Evolutionary conservation across 2,888 invertebrate species (phyloP).

Genomic region (Cephus runcator): DNA sequence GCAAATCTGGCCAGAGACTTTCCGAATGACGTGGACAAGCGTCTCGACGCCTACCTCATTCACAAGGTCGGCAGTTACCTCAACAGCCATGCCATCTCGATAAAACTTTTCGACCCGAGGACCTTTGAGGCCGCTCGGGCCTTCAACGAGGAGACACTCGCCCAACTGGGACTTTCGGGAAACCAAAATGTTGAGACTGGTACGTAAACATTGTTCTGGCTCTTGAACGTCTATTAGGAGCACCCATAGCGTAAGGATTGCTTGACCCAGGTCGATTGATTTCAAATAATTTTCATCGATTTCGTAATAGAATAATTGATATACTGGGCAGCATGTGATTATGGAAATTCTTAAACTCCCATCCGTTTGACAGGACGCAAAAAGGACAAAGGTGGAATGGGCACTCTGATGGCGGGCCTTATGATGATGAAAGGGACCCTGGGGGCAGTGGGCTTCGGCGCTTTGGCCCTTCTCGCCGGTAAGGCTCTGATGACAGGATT

Average conservation of each 20-base stretch:
- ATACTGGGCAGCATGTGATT: too few species aligned
- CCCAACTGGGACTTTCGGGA: conserved; percentile 49
- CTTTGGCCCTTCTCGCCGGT: conserved; percentile 81
- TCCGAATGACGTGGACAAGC: conserved; percentile 80
- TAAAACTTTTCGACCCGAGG: conserved; percentile 76
- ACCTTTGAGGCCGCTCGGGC: conserved; percentile 71
- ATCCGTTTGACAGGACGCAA: conserved; percentile 50
- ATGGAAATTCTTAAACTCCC: too few species aligned
- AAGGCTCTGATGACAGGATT: conserved; percentile 86
- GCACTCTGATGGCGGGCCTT: conserved; percentile 66
- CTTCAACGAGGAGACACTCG: conserved; percentile 52
- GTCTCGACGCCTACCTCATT: conserved; percentile 79
- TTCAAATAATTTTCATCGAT: conserved; percentile 63
- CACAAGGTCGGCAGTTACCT: conserved; percentile 78
- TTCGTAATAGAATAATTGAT: too few species aligned
- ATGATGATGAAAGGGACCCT: conserved; percentile 77
- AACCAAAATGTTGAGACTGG: conserved; percentile 46
- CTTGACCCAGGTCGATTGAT: conserved; percentile 71
- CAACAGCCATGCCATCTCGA: conserved; percentile 78
- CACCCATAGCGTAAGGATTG: conserved; percentile 53
- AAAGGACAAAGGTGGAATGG: conserved; percentile 61
- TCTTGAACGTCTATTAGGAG: too few species aligned
- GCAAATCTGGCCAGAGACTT: conserved; percentile 80
- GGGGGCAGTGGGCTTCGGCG: conserved; percentile 79
- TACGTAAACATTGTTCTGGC: conserved; percentile 19